Base-by-base conservation (phyloP, 2,888 invertebrate genomes). In the Zygothrica quintamaculata region DNA sequence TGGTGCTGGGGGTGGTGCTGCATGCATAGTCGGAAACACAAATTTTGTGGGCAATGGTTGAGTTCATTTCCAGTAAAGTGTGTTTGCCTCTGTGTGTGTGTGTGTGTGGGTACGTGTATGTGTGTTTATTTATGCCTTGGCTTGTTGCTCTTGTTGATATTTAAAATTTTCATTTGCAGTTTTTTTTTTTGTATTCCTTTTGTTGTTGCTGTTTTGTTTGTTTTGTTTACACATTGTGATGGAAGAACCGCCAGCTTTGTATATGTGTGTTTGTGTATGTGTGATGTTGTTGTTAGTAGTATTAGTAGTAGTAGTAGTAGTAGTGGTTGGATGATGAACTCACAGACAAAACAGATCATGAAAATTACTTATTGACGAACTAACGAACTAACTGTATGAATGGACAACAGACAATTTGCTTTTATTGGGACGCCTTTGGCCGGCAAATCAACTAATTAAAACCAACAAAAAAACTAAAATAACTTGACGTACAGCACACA, bases 131-230 rank as follows among this genome's bases (percentile, higher is more conserved):
- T 87, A 67, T 77, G 61, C 64, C 58, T 76, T 67, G 42, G 66
- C 59, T 53, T 39, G 37, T 34, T 44, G 37, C 25, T 56, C 29
- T 48, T 60, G 64, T 76, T 70, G 34, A 61, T 77, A 64, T 80
- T 80, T 69, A 34, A 82, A 74, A 79, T 85, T 85, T 80, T 82
- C 86, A 79, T 80, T 82, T 79, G 86, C 86, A 73, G 74, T 85
- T 82, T 77, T 55, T 42, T 43, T 60, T 42, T 40, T 9, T 59
- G 26, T 29, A 15, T 37, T 13, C 37, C 40, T 74, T 18, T 47
- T 44, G 46, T 59, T 53, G 36, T 11, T 39, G n/a, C 15, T 40
- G 26, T 52, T 53, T 31, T 36, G 33, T 62, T 65, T 55, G 69
- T 69, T 77, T 76, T 84, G 80, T 84, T 84, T 84, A 86, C 59